These are phyloP conservation scores for Cydia strobilella DNA, from an alignment of 1,140 invertebrate species.

Conservation along the genomic window DNA sequence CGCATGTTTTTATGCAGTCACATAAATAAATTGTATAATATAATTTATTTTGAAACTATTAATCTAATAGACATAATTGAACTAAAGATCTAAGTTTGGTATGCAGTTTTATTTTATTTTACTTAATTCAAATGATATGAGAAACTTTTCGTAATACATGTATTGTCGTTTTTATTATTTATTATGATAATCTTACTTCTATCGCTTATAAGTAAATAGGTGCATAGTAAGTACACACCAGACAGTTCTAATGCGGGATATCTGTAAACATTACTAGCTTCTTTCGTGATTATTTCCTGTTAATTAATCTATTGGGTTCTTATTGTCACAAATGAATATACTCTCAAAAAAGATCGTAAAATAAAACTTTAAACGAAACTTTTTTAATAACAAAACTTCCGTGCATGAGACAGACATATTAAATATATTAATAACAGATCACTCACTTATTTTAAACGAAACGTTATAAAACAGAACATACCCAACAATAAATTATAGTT, in stretches of 20 bases:
- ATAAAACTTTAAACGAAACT: not conserved
- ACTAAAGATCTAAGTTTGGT: not conserved
- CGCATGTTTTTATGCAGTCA: not conserved
- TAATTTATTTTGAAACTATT: not conserved
- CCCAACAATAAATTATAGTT: not conserved
- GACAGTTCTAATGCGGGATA: not conserved
- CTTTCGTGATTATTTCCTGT: not conserved
- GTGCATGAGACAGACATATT: too few relatives aligned
- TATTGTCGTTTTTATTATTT: constrained; percentile 73
- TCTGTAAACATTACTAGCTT: not conserved
- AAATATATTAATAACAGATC: too few relatives aligned
- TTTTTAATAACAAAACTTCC: too few relatives aligned
- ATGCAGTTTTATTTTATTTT: constrained; percentile 21
- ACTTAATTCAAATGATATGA: constrained; percentile 59
- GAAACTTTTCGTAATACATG: constrained; percentile 64
- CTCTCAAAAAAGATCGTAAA: not conserved
- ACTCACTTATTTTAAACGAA: too few relatives aligned
- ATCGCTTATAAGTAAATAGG: constrained; percentile 43
- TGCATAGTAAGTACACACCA: constrained; percentile 19
- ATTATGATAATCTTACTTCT: constrained; percentile 52
- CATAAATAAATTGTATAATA: not conserved
- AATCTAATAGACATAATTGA: not conserved
- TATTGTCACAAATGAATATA: not conserved
- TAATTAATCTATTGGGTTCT: constrained; percentile 2
- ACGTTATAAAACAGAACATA: too few relatives aligned